phyloP scores from a whole-genome alignment of 2,888 invertebrate genomes.

The Matsumyia berberina region DNA sequence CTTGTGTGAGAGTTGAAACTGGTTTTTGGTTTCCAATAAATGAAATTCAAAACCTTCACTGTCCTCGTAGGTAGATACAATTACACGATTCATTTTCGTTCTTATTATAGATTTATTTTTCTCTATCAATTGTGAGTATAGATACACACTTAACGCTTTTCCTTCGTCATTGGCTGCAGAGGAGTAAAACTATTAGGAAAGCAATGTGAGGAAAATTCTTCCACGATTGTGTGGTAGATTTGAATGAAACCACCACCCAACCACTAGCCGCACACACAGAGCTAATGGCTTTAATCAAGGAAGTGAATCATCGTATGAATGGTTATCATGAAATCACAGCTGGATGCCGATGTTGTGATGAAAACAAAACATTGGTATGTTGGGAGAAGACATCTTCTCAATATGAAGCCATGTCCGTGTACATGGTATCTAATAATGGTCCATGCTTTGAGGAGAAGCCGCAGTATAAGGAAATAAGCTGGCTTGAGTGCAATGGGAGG shows the following conservation, averaged over 20 bases:
- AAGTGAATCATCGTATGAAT: slow-evolving; percentile 50
- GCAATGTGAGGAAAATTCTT: slow-evolving; percentile 41
- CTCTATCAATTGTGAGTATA: slow-evolving; percentile 13
- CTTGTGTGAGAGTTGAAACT: slow-evolving; percentile 10
- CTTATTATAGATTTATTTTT: slow-evolving; percentile 30
- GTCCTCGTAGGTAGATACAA: slow-evolving; percentile 69
- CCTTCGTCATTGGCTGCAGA: slow-evolving; percentile 31
- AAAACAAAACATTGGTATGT: slow-evolving; percentile 38
- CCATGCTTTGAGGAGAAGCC: slow-evolving; percentile 6
- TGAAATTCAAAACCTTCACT: slow-evolving; percentile 59
- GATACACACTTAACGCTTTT: slow-evolving; percentile 24
- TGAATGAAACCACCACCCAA: slow-evolving; percentile 37
- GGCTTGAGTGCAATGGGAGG: neutral
- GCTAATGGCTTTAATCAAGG: slow-evolving; percentile 66
- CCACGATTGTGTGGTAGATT: slow-evolving; percentile 33
- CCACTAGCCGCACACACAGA: slow-evolving; percentile 1
- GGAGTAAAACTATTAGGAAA: slow-evolving; percentile 51
- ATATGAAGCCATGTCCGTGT: neutral
- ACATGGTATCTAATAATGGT: slow-evolving; percentile 9
- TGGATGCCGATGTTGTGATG: slow-evolving; percentile 22
- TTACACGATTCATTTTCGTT: slow-evolving; percentile 68
- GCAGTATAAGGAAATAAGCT: neutral
- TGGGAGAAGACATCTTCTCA: slow-evolving; percentile 15
- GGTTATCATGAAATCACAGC: slow-evolving; percentile 42
- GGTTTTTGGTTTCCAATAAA: slow-evolving; percentile 57